Base-by-base conservation (phyloP, 2,888 invertebrate species). In the Drosophila picticornis region DNA sequence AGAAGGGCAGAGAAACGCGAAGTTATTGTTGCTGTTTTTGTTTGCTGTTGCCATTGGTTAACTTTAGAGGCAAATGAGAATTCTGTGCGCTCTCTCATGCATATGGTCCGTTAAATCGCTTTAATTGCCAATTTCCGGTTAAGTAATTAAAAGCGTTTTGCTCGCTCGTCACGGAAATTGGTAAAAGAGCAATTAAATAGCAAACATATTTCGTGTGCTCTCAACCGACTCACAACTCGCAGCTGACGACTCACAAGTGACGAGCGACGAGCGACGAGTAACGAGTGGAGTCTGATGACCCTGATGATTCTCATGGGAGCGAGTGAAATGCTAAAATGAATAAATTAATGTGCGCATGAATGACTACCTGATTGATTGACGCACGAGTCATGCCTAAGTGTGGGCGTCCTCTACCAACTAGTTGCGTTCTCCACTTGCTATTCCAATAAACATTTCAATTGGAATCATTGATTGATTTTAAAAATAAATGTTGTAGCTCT, bases 71-170 rank as follows among this genome's bases (percentile, higher is more conserved):
- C 70, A 76, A 88, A 80, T 70, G 75, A 73, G 61, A 79, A 75
- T 76, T 67, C 64, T 46, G 60, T 46, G 67, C 22, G 52, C 51
- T 50, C 72, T 53, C 60, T 80, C 83, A 80, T 90, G 89, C 89
- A 90, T 88, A 87, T 79, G 78, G 90, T 75, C 83, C 84, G 90
- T 90, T 87, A 87, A 87, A 87, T 90, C 91, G 91, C 88, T 90
- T 90, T 87, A 90, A 90, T 90, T 87, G 91, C 91, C 91, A 90
- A 87, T 87, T 87, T 87, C 90, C 87, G 87, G 90, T 87, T 90
- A 90, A 87, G 91, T 89, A 90, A 87, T 87, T 87, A 82, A 87
- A 87, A 90, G 80, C 88, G 77, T 78, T 84, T 90, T 86, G 89
- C 72, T 61, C 65, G 61, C 71, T 59, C 62, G 56, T 25, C 61